Base-by-base conservation (phyloP, 2,888 invertebrate species). In the Amphimallon solstitiale region DNA sequence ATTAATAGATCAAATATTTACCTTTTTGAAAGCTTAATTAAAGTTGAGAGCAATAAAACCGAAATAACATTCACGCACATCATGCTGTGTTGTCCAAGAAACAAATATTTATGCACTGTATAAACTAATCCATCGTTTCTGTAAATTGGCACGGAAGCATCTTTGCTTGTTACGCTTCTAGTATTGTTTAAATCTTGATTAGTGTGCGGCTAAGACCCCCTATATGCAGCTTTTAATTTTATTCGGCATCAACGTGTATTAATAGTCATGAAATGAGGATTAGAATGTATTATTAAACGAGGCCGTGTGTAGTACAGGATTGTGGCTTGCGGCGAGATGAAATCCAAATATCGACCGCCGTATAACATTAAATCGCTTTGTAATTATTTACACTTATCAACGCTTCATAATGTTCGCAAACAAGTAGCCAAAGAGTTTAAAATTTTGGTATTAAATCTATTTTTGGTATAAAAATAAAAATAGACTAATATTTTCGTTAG, bases 331-430 rank as follows among this genome's bases (percentile, higher is more conserved):
- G 35, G 17, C 14, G 15, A 17, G 51, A 51, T 34, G 51, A 51
- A 51, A 51, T 51, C 34, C 14, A 17, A 51, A 51, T 34, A 35
- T 51, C 51, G 51, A 35, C 51, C 35, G 51, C 17, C 9, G 35
- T 51, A 35, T 51, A 34, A 14, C 34, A 34, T 15, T 51, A 51
- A 51, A 51, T 51, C 35, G 51, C 5, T 19, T 17, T 15, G 15
- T 51, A 51, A 51, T 51, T 51, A 51, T 35, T 51, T 51, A 35
- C 35, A 51, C 51, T 51, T 51, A 51, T 51, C 34, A 51, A 51
- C 35, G 35, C 35, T 51, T 51, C 35, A 35, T 34, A 51, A 17
- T 9, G 35, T 29, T 29, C 9, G 1, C 2, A 29, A 29, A 29
- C 9, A 5, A 29, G 23, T 23, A 2, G 5, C 23, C 5, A 23